phyloP scores from a whole-genome alignment of 1,140 invertebrate genomes.

The Apis cerana region DNA sequence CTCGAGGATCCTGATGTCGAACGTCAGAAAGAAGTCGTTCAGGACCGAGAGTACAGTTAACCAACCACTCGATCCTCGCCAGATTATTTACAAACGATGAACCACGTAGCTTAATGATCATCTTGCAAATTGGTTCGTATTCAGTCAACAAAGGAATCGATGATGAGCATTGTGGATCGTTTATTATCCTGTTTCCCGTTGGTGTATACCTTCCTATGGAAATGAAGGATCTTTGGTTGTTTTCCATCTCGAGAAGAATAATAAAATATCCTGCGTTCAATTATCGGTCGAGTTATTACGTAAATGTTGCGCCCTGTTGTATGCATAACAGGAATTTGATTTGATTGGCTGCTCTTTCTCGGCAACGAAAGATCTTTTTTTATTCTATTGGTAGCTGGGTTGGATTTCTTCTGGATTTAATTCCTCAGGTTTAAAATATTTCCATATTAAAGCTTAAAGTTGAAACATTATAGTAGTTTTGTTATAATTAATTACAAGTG shows the following conservation, averaged over 20 bases:
- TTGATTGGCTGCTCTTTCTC: neutral
- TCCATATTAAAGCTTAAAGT: too few relatives aligned
- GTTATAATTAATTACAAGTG: too few relatives aligned
- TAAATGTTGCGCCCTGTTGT: neutral
- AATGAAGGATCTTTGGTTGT: neutral
- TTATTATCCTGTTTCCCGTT: conserved; percentile 26
- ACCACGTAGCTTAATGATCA: conserved; percentile 29
- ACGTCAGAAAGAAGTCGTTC: neutral
- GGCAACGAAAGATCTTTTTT: neutral
- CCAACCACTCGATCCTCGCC: conserved; percentile 14
- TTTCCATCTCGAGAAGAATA: neutral
- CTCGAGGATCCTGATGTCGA: neutral
- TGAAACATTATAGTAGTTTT: too few relatives aligned
- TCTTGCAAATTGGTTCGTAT: conserved; percentile 38
- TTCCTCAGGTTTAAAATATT: too few relatives aligned
- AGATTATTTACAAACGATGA: conserved; percentile 4
- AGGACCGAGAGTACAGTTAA: neutral
- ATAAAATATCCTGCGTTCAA: conserved; percentile 34
- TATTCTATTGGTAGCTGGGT: neutral
- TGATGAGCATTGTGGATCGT: conserved; percentile 19
- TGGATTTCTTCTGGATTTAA: too few relatives aligned
- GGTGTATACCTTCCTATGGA: neutral
- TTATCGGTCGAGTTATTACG: conserved; percentile 15
- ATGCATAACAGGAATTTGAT: neutral
- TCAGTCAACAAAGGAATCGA: conserved; percentile 20